These are phyloP conservation scores for Celastrina argiolus DNA, from an alignment of 2,888 invertebrate species.

Conservation along the genomic window DNA sequence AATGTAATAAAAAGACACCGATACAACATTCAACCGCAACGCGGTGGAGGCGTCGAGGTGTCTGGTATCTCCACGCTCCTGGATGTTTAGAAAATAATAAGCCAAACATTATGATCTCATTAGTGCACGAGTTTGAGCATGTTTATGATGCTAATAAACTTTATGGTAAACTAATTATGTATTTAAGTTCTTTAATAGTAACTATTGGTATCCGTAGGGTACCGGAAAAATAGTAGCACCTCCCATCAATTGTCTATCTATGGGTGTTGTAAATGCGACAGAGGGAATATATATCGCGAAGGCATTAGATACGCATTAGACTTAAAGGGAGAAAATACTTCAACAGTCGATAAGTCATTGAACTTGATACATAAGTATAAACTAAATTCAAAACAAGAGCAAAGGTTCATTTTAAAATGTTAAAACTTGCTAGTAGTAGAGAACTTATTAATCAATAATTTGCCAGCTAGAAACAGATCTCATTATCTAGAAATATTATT, in stretches of 20 bases:
- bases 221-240: no score
- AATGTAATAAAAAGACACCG: conserved; percentile 4
- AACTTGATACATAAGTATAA: background rate
- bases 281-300: no score
- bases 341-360: background rate
- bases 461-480: no score
- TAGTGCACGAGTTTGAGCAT: background rate
- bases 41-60: conserved; percentile 1
- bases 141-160: conserved; percentile 2
- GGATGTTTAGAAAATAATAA: conserved; percentile 6
- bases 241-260: no score
- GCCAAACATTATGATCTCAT: conserved; percentile 11
- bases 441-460: no score
- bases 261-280: no score
- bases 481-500: no score
- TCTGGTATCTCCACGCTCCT: conserved; percentile 6
- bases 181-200: background rate
- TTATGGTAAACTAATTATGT: background rate
- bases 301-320: no score
- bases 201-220: no score
- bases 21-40: background rate
- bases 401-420: background rate
- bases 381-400: background rate
- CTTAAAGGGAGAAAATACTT: background rate
- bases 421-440: background rate